Evolutionary conservation across 2,888 invertebrate genomes (phyloP).

Genomic region (Isotomurus palustris): DNA sequence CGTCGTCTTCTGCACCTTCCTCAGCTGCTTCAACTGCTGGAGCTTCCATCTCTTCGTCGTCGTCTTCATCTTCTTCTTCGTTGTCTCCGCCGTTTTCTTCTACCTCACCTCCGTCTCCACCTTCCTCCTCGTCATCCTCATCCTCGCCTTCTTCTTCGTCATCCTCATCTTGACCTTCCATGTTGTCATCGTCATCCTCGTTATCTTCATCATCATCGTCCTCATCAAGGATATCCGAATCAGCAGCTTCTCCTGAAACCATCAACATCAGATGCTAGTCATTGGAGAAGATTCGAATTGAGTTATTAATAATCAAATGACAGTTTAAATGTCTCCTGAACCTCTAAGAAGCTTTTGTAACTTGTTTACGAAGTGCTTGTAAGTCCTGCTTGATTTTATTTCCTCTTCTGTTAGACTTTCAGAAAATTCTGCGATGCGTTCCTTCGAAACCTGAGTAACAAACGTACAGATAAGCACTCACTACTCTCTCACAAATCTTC

Average conservation of each 20-base stretch:
- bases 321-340: too few species aligned
- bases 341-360: background rate
- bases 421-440: background rate
- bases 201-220: background rate
- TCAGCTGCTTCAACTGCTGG: background rate
- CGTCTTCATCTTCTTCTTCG: background rate
- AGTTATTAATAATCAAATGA: too few species aligned
- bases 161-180: too few species aligned
- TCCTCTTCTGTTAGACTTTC: slow-evolving; percentile 1
- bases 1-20: background rate
- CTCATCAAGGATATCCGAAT: too few species aligned
- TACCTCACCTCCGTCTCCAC: background rate
- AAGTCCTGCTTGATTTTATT: background rate
- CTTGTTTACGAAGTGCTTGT: background rate
- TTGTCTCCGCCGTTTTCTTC: background rate
- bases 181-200: background rate
- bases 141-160: background rate
- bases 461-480: too few species aligned
- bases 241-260: too few species aligned
- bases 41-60: background rate
- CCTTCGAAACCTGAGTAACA: slow-evolving; percentile 1
- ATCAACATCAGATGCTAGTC: too few species aligned
- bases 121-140: background rate
- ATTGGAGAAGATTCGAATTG: too few species aligned
- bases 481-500: too few species aligned